Evolutionary conservation across 2,888 invertebrate genomes (phyloP), one percentile per base, ranked within the genome.

Genomic region (Aporophyla nigra): DNA sequence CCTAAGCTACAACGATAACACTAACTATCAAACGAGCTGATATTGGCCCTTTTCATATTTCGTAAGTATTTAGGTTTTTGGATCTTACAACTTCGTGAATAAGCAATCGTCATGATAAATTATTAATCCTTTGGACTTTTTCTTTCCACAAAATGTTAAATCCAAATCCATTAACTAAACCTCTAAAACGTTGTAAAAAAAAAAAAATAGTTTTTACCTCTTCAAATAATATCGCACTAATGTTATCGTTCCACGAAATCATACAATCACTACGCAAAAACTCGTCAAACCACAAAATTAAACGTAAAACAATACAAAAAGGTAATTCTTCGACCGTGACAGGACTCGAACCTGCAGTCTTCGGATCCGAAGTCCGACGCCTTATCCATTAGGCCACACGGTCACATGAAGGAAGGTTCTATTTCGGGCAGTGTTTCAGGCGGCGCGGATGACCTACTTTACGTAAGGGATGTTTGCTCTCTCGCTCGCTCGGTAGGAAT

Each of bases 331-430:
- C 94, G 94, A 94, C 94, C 94, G 94, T 94, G 94, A 95, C 97
- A 97, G 97, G 97, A 97, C 97, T 97, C 97, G 97, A 97, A 97
- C 97, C 97, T 97, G 97, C 97, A 97, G 97, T 97, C 97, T 97
- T 97, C 97, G 97, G 97, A 97, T 97, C 97, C 97, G 97, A 97
- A 97, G 97, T 97, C 97, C 97, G 97, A 97, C 97, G 97, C 97
- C 97, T 97, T 97, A 97, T 97, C 97, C 97, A 97, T 97, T 97
- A 97, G 97, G 97, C 97, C 97, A 97, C 97, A 97, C 97, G 97
- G 97, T 97, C 97, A 43, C 19, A 89, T 68, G 62, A 49, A 63
- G 0, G 27, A 0, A 63, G 71, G 67, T n/a, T 84, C 10, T 78
- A 86, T 83, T 56, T 49, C 9, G 19, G 61, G 40, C 12, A n/a